Evolutionary conservation across 2,888 invertebrate genomes (phyloP).

Genomic region (Cheiracanthium punctorium): DNA sequence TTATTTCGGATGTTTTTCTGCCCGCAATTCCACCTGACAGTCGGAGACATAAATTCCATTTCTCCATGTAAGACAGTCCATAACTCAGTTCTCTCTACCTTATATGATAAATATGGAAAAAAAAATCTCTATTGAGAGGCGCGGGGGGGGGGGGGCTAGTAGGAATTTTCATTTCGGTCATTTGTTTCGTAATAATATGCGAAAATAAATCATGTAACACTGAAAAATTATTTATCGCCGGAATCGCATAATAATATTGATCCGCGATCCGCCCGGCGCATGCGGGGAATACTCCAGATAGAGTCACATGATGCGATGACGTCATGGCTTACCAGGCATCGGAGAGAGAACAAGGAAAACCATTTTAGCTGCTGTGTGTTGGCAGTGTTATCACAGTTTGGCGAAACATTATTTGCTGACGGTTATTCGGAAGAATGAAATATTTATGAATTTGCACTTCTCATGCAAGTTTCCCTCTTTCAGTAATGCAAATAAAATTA

Average conservation of each 20-base stretch:
- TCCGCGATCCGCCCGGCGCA: constrained; percentile 39
- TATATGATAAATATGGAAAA: no score
- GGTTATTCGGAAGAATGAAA: no score
- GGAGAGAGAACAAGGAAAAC: constrained; percentile 25
- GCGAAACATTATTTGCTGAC: background rate
- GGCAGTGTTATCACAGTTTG: constrained; percentile 21
- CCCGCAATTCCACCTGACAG: no score
- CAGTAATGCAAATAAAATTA: no score
- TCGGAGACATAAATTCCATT: no score
- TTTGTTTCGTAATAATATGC: constrained; percentile 56
- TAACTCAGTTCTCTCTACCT: no score
- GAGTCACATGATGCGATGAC: constrained; percentile 46
- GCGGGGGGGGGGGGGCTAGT: background rate
- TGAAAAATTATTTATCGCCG: constrained; percentile 63
- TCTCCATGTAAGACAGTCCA: no score
- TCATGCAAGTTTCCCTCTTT: no score
- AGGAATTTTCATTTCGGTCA: constrained; percentile 17
- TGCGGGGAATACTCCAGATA: constrained; percentile 22
- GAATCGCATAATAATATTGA: constrained; percentile 62
- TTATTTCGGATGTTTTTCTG: no score
- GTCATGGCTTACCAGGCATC: constrained; percentile 36
- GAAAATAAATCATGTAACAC: constrained; percentile 58
- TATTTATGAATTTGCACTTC: no score
- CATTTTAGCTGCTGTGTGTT: background rate
- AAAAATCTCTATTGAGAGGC: constrained; percentile 1